Base-by-base conservation (phyloP, 2,888 invertebrate genomes). In the Onthophagus sagittarius region DNA sequence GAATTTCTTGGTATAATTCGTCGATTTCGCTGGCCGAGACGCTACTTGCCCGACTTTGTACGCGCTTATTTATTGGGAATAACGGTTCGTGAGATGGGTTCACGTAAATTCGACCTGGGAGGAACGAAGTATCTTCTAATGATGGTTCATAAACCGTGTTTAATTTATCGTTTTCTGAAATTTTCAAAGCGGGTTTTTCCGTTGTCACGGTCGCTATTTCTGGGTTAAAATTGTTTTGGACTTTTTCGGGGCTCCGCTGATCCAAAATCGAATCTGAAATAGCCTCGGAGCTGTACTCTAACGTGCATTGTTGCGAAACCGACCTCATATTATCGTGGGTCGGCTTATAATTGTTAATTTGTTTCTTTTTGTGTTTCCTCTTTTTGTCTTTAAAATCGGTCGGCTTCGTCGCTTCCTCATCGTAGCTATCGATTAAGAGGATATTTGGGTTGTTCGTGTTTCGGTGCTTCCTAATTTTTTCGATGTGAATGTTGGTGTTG, bases 401-500 rank as follows among this genome's bases (percentile, higher is more conserved):
- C 0, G 82, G 82, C 14, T 82, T 80, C 64, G 83, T 80, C 53
- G 79, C 80, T 4, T 80, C 76, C 74, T 90, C 90, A 65, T 89
- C 91, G 0, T 88, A 87, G 63, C 90, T 91, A 69, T 92, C 91
- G 15, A 67, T 53, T 23, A 89, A 88, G 2, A 92, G 83, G 73
- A 93, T 88, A 80, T 92, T 93, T 0, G 91, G 90, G 81, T 93
- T 92, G 70, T 87, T 83, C 70, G 23, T 23, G 23, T 88, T 88
- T 72, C 89, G 88, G 0, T 87, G 85, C 77, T 89, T 90, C 77
- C 89, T 89, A 0, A 90, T 86, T 75, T 88, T 84, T 79, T 92
- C 92, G 0, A 92, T 91, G 79, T 94, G 93, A 76, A 94, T 89
- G 82, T 94, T 94, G 0, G 93, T 94, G 77, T 94, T 94, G 81